phyloP scores from a whole-genome alignment of 2,113 vertebrate genomes.

The Prolemur simus region DNA sequence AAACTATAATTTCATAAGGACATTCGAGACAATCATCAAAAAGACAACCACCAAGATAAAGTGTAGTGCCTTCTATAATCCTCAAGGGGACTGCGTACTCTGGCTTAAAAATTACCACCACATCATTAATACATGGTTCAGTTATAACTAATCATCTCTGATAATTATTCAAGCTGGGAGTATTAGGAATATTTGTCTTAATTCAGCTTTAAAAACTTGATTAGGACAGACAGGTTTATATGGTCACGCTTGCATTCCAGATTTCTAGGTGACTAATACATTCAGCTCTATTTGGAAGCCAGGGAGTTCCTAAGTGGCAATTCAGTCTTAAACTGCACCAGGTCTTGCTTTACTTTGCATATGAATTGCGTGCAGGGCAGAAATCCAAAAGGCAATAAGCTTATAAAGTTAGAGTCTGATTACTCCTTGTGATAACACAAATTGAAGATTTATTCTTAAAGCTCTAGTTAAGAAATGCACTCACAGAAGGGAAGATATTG shows the following conservation, averaged over 20 bases:
- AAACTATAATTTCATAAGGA: neutral
- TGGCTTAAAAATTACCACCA: conserved; percentile 23
- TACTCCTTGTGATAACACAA: conserved; percentile 30
- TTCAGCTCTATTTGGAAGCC: neutral
- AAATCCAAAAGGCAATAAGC: conserved; percentile 59
- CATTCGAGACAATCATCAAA: neutral
- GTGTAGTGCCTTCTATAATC: neutral
- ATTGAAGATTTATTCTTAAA: conserved; percentile 51
- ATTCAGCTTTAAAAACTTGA: conserved; percentile 22
- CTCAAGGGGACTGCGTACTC: neutral
- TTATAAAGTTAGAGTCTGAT: neutral
- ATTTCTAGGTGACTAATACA: neutral
- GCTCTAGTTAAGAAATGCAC: conserved; percentile 20
- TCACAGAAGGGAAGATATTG: neutral
- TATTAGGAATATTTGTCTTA: neutral
- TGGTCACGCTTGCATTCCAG: neutral
- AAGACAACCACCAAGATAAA: neutral
- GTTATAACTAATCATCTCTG: neutral
- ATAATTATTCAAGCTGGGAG: neutral
- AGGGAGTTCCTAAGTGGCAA: neutral
- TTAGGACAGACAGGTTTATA: neutral
- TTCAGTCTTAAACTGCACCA: neutral
- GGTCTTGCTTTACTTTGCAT: neutral
- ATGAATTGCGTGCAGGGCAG: fast-evolving
- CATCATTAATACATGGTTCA: neutral